Evolutionary conservation across 2,113 vertebrate genomes (phyloP), one percentile per base, ranked within the genome.

Genomic region (Petrocephalus zakoni): DNA sequence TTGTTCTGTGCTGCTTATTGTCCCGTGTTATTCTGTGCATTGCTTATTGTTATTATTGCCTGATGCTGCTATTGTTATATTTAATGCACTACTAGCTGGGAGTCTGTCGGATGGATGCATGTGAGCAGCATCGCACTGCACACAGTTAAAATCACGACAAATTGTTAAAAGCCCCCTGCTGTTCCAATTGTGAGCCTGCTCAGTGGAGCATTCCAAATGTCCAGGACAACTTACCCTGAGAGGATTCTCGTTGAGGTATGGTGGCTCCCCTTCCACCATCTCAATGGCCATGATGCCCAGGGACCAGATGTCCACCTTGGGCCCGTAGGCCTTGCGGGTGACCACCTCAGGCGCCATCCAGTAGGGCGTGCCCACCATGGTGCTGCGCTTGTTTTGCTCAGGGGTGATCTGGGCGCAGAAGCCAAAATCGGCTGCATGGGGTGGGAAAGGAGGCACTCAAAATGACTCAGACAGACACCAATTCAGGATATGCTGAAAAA

Each of bases 321-420:
- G 97, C 56, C 98, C 98, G 0, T 99, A 99, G 0, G 98, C 98
- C 95, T 99, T 99, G 51, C 98, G 96, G 84, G 98, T 99, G 85
- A 99, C 98, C 87, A 99, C 98, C 92, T 99, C 98, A 21, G 98
- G 98, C 11, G 98, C 98, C 98, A 99, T 99, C 98, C 98, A 99
- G 91, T 99, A 99, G 34, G 98, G 98, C 1, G 98, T 99, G 42
- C 98, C 98, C 17, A 99, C 98, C 98, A 99, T 99, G 37, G 98
- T 99, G 94, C 98, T 99, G 91, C 98, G 96, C 94, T 99, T 99
- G 94, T 97, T 99, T 94, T 99, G 98, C 93, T 99, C 98, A 2
- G 98, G 98, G 21, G 98, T 99, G 93, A 99, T 99, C 94, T 99
- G 98, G 92, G 98, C 98, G 58, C 98, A 99, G 95, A 99, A 99